Percentiles rank a stretch among this genome's conserved stretches.
Evolutionary conservation across 1,140 invertebrate species (phyloP).

Genomic region (Aethina tumida): DNA sequence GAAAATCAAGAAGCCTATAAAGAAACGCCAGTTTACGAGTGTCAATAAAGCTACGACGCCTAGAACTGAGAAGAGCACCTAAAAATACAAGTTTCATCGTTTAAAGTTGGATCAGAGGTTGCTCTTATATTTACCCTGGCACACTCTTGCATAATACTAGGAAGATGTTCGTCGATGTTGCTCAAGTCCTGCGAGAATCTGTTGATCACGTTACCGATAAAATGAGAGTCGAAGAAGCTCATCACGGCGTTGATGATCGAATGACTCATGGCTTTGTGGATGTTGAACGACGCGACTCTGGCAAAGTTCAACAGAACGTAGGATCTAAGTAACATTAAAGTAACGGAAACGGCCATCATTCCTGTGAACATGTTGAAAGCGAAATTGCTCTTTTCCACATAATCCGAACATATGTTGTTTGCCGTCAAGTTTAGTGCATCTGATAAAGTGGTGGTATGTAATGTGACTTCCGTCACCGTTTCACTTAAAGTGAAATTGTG

Average conservation of each 20-base stretch:
- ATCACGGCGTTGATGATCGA: conserved; percentile 51
- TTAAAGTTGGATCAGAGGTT: too few species aligned
- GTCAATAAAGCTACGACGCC: conserved; percentile 19
- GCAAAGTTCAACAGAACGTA: conserved; percentile 41
- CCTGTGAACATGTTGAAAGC: conserved; percentile 12
- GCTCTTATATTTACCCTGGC: conserved; percentile 12
- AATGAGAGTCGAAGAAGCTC: conserved; percentile 52
- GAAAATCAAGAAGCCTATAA: conserved; percentile 39
- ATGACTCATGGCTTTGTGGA: conserved; percentile 58
- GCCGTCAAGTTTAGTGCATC: too few species aligned
- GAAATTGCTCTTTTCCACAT: too few species aligned
- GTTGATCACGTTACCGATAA: conserved; percentile 47
- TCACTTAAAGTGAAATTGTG: neutral
- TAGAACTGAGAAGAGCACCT: conserved; percentile 19
- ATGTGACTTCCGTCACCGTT: neutral
- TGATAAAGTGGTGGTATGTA: neutral
- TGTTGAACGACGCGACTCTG: conserved; percentile 50
- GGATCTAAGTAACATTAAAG: conserved; percentile 24
- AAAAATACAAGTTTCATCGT: too few species aligned
- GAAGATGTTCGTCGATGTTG: conserved; percentile 54
- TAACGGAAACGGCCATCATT: conserved; percentile 6
- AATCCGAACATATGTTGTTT: too few species aligned
- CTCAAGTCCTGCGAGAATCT: conserved; percentile 55
- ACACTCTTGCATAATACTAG: conserved; percentile 38
- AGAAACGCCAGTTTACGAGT: conserved; percentile 19